Percentiles rank a stretch among this genome's conserved stretches.
phyloP scores from a whole-genome alignment of 64 coral and sea anemone genomes.

The Pachyseris speciosa region DNA sequence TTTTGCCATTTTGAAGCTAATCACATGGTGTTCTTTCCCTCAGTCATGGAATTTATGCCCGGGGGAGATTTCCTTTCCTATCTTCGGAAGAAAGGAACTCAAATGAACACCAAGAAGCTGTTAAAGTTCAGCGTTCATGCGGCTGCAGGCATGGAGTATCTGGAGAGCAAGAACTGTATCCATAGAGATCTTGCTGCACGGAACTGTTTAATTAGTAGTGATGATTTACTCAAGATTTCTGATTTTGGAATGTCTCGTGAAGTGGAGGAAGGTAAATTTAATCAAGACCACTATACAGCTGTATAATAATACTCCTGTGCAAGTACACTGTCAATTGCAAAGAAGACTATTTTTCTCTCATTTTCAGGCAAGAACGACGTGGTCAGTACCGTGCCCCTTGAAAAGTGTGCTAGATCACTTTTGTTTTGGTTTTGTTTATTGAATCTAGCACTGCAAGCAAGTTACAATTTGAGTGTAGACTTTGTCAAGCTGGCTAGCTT shows the following conservation, averaged over 20 bases:
- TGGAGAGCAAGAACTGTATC: conserved; percentile 83
- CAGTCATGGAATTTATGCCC: conserved; percentile 96
- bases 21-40: background rate
- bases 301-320: background rate
- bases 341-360: too few relatives aligned
- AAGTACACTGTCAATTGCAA: too few relatives aligned
- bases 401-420: too few relatives aligned
- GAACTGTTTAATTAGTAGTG: conserved; percentile 87
- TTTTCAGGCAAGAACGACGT: too few relatives aligned
- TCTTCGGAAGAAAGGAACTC: conserved; percentile 54
- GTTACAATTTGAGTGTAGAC: background rate
- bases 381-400: too few relatives aligned
- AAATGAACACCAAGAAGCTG: conserved; percentile 54
- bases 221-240: conserved; percentile 90
- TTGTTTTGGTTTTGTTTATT: too few relatives aligned
- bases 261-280: conserved; percentile 80
- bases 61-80: conserved; percentile 92
- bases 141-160: conserved; percentile 77
- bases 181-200: conserved; percentile 92
- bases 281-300: background rate
- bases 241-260: conserved; percentile 99
- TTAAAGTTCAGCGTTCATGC: conserved; percentile 85
- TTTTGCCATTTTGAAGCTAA: too few relatives aligned
- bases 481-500: too few relatives aligned
- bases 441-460: background rate